Conservation (phyloP, 2,113 vertebrate genomes). For the Danio rerio region GRCz12tu NC_133182.1:12439001-12439500, state of each 20-base stretch:
- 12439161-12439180: conserved; percentile 82
- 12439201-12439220: conserved; percentile 81
- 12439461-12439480: conserved; percentile 77
- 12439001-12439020: too few species aligned
- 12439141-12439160: conserved; percentile 79
- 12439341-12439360: conserved; percentile 60
- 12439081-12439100: conserved; percentile 82
- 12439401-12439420: conserved; percentile 80
- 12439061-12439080: conserved; percentile 77
- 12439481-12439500: conserved; percentile 78
- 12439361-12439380: conserved; percentile 67
- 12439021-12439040: neutral
- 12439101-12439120: conserved; percentile 81
- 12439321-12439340: conserved; percentile 60
- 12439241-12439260: conserved; percentile 76
- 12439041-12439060: neutral
- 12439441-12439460: conserved; percentile 84
- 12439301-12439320: conserved; percentile 67
- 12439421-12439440: conserved; percentile 79
- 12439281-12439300: conserved; percentile 68
- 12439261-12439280: conserved; percentile 56
- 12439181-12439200: conserved; percentile 75
- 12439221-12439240: conserved; percentile 64
- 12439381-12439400: conserved; percentile 82
- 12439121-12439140: conserved; percentile 65